Conservation (phyloP, 2,113 vertebrate species). For the Aldabrachelys gigantea region DNA sequence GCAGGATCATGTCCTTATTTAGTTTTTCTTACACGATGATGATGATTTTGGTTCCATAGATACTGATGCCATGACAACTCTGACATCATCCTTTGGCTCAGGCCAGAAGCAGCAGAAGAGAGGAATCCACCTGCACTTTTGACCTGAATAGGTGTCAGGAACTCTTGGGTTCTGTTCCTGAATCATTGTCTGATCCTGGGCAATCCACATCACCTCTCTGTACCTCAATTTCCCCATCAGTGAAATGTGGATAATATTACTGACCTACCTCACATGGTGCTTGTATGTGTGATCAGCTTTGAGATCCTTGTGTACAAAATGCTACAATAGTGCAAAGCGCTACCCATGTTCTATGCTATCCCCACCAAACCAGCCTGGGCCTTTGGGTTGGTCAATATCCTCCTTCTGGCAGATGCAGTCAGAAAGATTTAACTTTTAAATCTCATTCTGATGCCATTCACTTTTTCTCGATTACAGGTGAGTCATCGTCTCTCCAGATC, state of each 20-base stretch:
- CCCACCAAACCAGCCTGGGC: neutral
- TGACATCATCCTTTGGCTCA: conserved; percentile 65
- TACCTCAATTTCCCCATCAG: accelerated
- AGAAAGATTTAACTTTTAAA: neutral
- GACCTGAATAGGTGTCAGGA: neutral
- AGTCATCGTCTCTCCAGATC: conserved; percentile 57
- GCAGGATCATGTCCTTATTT: conserved; percentile 21
- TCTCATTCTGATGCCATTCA: neutral
- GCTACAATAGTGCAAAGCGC: accelerated
- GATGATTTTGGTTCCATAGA: conserved; percentile 61
- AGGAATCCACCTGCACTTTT: neutral
- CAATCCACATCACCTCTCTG: accelerated
- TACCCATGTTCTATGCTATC: neutral
- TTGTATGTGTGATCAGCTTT: accelerated
- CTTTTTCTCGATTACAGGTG: conserved; percentile 56
- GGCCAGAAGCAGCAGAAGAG: conserved; percentile 32
- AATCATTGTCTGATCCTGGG: neutral
- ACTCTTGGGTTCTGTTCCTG: neutral
- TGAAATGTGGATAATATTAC: accelerated
- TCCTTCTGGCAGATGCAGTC: neutral
- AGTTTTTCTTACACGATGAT: neutral
- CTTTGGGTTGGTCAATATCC: neutral
- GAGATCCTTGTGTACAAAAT: accelerated
- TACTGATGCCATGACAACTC: conserved; percentile 76
- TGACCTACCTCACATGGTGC: accelerated